Evolutionary conservation across 1,140 invertebrate genomes (phyloP).

Genomic region (Antheraea pernyi): DNA sequence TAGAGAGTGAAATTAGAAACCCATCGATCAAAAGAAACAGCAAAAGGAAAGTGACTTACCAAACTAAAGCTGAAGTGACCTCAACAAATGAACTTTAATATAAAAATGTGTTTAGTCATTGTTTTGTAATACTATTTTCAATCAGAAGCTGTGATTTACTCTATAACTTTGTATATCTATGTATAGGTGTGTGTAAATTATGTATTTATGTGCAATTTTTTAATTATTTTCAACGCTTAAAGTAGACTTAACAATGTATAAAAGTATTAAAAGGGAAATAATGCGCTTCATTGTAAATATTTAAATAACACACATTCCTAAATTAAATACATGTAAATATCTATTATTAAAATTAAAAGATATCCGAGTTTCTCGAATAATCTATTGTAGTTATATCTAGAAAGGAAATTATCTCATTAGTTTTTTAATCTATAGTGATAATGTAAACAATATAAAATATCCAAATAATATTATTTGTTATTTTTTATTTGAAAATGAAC

Average conservation of each 20-base stretch:
- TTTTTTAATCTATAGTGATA: not conserved
- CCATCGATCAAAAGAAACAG: conserved; percentile 53
- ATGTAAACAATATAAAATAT: no score
- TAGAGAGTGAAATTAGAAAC: conserved; percentile 64
- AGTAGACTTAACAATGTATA: conserved; percentile 16
- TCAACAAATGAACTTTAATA: conserved; percentile 12
- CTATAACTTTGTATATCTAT: conserved; percentile 54
- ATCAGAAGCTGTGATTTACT: conserved; percentile 75
- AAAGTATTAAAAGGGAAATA: conserved; percentile 41
- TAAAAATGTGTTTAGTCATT: conserved; percentile 30
- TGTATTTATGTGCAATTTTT: not conserved
- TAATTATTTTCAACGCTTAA: conserved; percentile 13
- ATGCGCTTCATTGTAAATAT: conserved; percentile 41
- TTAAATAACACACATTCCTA: conserved; percentile 1
- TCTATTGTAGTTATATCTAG: no score
- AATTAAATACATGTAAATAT: no score
- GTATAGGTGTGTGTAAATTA: conserved; percentile 31
- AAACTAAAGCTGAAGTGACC: conserved; percentile 69
- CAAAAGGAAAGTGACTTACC: conserved; percentile 68
- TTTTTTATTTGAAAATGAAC: not conserved
- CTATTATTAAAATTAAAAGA: no score
- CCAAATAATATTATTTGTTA: not conserved
- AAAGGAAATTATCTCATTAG: not conserved
- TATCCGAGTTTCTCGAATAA: no score
- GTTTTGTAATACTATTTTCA: conserved; percentile 41